Percentiles rank a stretch among this genome's conserved stretches.
These are phyloP conservation scores for Tachysurus vachellii DNA, from an alignment of 2,113 vertebrate genomes.

Conservation along the genomic window DNA sequence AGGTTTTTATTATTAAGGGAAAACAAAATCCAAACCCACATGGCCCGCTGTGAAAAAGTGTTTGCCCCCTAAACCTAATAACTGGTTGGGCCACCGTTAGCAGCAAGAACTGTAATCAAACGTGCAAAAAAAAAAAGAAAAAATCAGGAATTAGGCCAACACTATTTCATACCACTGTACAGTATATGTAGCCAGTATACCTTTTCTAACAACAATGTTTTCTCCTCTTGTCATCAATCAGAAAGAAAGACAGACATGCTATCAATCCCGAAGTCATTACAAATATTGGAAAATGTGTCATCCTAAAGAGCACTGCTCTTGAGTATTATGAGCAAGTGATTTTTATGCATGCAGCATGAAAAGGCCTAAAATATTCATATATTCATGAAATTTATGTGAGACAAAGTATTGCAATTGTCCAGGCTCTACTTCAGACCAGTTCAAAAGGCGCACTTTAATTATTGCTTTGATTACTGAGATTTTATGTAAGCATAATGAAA, in stretches of 20 bases:
- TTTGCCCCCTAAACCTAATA: no score
- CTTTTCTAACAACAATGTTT: slow-evolving; percentile 51
- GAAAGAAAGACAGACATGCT: slow-evolving; percentile 30
- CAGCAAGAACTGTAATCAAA: no score
- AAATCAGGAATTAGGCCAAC: no score
- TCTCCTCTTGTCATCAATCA: slow-evolving; percentile 43
- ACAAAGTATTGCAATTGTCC: not conserved
- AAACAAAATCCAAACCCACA: no score
- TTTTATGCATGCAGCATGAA: not conserved
- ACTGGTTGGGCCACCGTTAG: no score
- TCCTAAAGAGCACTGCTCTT: slow-evolving; percentile 61
- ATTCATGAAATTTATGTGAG: slow-evolving; percentile 24
- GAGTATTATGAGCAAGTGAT: slow-evolving; percentile 48
- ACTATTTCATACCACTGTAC: no score
- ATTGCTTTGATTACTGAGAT: slow-evolving; percentile 23
- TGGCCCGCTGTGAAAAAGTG: no score
- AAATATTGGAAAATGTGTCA: slow-evolving; percentile 62
- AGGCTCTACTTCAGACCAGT: slow-evolving; percentile 3
- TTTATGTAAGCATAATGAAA: slow-evolving; percentile 19
- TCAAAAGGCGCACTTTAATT: slow-evolving; percentile 28
- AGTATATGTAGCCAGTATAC: not conserved
- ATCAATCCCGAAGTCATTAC: slow-evolving; percentile 52
- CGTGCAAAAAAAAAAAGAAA: no score
- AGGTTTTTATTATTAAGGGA: no score
- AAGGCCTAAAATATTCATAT: slow-evolving; percentile 21